These are phyloP conservation scores for Astropecten irregularis DNA, from an alignment of 53 echinoderm and acorn worm genomes.

Conservation along the genomic window DNA sequence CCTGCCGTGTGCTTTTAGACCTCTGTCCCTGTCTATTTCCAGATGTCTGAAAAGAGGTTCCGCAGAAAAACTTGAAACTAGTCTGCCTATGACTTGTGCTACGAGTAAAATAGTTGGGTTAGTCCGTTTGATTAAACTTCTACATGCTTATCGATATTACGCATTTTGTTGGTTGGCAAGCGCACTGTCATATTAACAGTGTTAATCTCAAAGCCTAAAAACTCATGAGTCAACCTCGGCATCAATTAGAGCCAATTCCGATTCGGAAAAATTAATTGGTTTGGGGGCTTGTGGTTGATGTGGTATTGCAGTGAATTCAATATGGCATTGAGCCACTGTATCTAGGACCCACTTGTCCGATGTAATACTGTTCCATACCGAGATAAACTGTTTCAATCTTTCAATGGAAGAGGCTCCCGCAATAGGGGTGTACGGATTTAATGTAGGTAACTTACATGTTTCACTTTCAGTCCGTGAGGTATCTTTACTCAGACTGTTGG, in stretches of 20 bases:
- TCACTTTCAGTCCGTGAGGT: not conserved
- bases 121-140: not conserved
- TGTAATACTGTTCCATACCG: not conserved
- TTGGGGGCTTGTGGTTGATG: not conserved
- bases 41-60: not conserved
- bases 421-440: not conserved
- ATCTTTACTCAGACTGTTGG: not conserved
- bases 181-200: not conserved
- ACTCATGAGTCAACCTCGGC: not conserved
- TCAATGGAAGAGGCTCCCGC: not conserved
- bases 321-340: not conserved
- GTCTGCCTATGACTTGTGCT: not conserved
- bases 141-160: not conserved
- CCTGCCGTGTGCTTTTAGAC: too few relatives aligned
- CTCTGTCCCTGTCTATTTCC: not conserved
- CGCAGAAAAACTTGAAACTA: not conserved
- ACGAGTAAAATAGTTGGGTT: not conserved
- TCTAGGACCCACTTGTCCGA: not conserved
- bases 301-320: not conserved
- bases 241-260: not conserved
- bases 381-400: constrained; percentile 2
- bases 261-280: not conserved
- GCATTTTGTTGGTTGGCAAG: not conserved
- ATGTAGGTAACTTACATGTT: not conserved
- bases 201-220: not conserved